Base-by-base conservation (phyloP, 2,797 vertebrate genomes). In the Echiichthys vipera region DNA sequence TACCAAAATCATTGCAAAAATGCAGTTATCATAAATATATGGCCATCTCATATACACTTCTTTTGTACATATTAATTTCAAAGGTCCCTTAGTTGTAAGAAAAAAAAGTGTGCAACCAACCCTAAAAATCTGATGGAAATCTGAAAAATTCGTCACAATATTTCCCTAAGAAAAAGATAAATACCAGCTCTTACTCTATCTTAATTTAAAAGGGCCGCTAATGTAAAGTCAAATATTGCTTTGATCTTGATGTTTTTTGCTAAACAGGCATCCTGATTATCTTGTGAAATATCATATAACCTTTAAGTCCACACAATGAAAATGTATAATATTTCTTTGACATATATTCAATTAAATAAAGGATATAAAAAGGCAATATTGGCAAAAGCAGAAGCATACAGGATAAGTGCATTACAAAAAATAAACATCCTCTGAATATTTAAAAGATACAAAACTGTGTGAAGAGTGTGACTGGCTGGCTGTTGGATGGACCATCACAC, bases 301-400 rank as follows among this genome's bases (percentile, higher is more conserved):
- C 34, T 47, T 66, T 45, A 63, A 70, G 32, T 83, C 70, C 63
- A 42, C 14, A 54, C 42, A 10, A 15, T 84, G 71, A 69, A 83
- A 88, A 70, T 37, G 62, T 77, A 30, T 42, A 70, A 75, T 66
- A 74, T 80, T 83, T n/a, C n/a, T n/a, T 84, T 79, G 84, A 90
- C 73, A 59, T 70, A 71, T 75, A 74, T 87, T 92, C 74, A 90
- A 85, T 92, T 92, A 92, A 93, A 92, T 92, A 91, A 88, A 80
- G 51, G n/a, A 71, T 89, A 88, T 85, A 90, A 90, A 92, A 91
- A 89, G 58, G 69, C 74, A 79, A 72, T 63, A 69, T 79, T 75
- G 69, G 90, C 84, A 82, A 84, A 91, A 89, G 84, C 76, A 76
- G 77, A 86, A 84, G 83, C 80, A 32, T 53, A 64, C 15, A 32